Conservation (phyloP, 2,888 invertebrate species). For the Danaus chrysippus region DNA sequence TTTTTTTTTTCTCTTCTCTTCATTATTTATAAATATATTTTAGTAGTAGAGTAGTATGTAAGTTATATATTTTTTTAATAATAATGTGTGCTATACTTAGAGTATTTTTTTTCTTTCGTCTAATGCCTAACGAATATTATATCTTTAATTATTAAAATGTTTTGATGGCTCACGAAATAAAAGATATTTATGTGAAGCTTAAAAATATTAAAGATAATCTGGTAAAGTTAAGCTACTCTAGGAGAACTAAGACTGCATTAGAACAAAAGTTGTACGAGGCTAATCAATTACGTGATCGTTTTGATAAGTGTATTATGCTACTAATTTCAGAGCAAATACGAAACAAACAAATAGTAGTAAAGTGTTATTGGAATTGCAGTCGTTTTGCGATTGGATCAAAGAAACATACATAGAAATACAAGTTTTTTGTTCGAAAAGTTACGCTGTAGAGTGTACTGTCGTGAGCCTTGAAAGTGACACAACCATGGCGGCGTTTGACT, state of each 20-base stretch:
- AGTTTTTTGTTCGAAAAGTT: neutral
- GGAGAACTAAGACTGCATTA: neutral
- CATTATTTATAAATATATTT: neutral
- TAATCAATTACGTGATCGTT: neutral
- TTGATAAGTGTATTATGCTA: slow-evolving; percentile 1
- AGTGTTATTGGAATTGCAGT: neutral
- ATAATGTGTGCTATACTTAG: neutral
- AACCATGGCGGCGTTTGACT: slow-evolving; percentile 17
- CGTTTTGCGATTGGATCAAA: neutral
- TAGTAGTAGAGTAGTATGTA: neutral
- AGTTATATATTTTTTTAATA: neutral
- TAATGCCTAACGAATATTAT: neutral
- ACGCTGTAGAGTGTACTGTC: no score
- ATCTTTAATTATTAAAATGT: neutral
- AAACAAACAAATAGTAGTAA: neutral
- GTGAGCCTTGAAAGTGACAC: no score
- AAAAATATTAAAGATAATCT: neutral
- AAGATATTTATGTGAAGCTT: neutral
- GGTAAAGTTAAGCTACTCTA: neutral
- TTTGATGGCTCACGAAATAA: neutral
- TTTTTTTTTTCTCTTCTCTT: neutral
- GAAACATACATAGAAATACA: neutral
- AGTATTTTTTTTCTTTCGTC: no score
- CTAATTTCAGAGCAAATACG: neutral
- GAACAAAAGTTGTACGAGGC: neutral